phyloP scores from a whole-genome alignment of 2,113 vertebrate genomes.

The Castor canadensis region DNA sequence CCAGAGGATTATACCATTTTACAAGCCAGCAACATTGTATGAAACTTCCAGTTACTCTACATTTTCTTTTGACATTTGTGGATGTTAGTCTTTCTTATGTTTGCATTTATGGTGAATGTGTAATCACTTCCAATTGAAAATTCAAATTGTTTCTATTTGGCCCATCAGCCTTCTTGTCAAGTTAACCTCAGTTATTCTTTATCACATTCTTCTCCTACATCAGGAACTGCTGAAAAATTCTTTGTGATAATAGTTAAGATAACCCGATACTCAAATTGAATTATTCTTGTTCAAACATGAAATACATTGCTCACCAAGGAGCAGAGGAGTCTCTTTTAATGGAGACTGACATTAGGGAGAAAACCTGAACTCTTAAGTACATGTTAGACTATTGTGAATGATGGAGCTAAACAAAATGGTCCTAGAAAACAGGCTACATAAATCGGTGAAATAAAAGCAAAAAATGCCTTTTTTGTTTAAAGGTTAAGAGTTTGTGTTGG shows the following conservation, averaged over 20 bases:
- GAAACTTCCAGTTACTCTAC: background rate
- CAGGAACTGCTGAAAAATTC: background rate
- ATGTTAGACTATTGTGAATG: background rate
- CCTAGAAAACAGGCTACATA: background rate
- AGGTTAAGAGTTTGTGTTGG: background rate
- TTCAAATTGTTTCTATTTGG: background rate
- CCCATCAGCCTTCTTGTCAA: background rate
- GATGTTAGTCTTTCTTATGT: background rate
- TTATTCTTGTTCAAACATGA: slow-evolving; percentile 23
- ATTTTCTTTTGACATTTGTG: background rate
- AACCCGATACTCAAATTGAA: background rate
- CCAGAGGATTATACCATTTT: background rate
- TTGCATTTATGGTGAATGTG: background rate
- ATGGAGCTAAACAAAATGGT: background rate
- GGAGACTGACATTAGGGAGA: background rate
- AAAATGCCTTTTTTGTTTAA: background rate
- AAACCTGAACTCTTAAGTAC: background rate
- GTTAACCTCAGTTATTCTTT: background rate
- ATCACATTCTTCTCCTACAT: background rate
- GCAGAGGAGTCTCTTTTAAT: background rate
- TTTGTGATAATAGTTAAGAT: slow-evolving; percentile 18
- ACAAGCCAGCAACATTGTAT: background rate
- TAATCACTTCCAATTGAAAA: background rate
- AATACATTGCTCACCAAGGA: background rate
- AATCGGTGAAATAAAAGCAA: slow-evolving; percentile 1